Evolutionary conservation across 1,140 invertebrate species (phyloP).

Genomic region (Bombus confusus): DNA sequence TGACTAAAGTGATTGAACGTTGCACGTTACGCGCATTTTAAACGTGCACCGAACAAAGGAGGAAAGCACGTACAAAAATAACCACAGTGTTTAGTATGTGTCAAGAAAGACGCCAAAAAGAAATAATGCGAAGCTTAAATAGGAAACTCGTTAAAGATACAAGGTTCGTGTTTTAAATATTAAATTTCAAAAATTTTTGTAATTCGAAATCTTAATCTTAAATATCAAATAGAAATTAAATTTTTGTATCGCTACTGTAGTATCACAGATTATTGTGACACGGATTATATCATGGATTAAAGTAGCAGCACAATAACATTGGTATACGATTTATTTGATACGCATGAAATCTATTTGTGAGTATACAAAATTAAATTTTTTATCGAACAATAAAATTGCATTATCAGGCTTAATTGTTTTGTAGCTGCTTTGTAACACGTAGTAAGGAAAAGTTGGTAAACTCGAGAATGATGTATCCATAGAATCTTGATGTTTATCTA

Average conservation of each 20-base stretch:
- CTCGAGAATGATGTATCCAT: neutral
- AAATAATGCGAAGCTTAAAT: neutral
- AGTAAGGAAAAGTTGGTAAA: neutral
- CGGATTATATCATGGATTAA: too few species aligned
- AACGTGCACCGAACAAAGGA: neutral
- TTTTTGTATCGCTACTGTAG: neutral
- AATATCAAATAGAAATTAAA: neutral
- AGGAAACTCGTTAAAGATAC: neutral
- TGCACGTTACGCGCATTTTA: neutral
- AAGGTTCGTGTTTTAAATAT: neutral
- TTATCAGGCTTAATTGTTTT: neutral
- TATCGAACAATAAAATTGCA: neutral
- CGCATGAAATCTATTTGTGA: neutral
- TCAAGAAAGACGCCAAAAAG: neutral
- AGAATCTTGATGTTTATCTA: conserved; percentile 4
- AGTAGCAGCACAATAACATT: too few species aligned
- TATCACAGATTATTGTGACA: too few species aligned
- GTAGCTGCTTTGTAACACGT: neutral
- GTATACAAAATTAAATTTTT: neutral
- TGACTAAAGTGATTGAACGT: conserved; percentile 3
- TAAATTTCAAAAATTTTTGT: neutral
- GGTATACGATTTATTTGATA: too few species aligned
- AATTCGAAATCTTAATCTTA: neutral
- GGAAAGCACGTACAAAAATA: neutral
- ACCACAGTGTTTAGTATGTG: neutral